Evolutionary conservation across 2,888 invertebrate genomes (phyloP), one percentile per base, ranked within the genome.

Genomic region (Esperia sulphurella): DNA sequence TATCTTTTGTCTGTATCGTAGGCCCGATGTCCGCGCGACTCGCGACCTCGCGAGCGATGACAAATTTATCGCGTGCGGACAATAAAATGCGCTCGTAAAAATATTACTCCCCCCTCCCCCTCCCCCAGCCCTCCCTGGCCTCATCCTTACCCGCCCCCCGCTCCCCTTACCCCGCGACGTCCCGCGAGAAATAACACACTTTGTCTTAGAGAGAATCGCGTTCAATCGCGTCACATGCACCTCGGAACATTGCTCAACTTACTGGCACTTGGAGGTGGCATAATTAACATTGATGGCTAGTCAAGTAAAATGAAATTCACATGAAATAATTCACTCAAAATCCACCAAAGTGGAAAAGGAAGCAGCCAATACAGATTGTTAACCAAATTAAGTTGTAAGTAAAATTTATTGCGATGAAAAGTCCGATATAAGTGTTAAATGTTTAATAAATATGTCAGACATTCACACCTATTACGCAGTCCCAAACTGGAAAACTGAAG

Each of bases 171-270:
- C 49, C 55, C 43, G 55, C 54, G 49, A 54, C 60, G 60, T 77
- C 79, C 78, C 85, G 81, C 83, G 85, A 83, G 80, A 82, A 82
- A 84, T 83, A 83, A 84, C 85, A 85, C 83, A 80, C 83, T 85
- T 85, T 87, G 86, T 86, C 83, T 84, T 79, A 77, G 70, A 73
- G 69, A 65, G 75, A 75, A 81, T 80, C 79, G 79, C 74, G 75
- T 75, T 69, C 79, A 74, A 79, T 79, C 79, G 75, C 69, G 67
- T 43, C 30, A 65, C 71, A 50, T 43, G 48, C 49, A 68, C 12
- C 45, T 49, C 6, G 21, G 52, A 57, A 63, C 13, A 8, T 6
- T 31, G 41, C 39, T 13, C 51, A 74, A 79, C 54, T 14, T 43
- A n/a, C n/a, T n/a, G 3, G 21, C 21, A 6, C 3, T 6, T 33